These are phyloP conservation scores for Cyclophora punctaria DNA, from an alignment of 2,888 invertebrate genomes.

Conservation along the genomic window DNA sequence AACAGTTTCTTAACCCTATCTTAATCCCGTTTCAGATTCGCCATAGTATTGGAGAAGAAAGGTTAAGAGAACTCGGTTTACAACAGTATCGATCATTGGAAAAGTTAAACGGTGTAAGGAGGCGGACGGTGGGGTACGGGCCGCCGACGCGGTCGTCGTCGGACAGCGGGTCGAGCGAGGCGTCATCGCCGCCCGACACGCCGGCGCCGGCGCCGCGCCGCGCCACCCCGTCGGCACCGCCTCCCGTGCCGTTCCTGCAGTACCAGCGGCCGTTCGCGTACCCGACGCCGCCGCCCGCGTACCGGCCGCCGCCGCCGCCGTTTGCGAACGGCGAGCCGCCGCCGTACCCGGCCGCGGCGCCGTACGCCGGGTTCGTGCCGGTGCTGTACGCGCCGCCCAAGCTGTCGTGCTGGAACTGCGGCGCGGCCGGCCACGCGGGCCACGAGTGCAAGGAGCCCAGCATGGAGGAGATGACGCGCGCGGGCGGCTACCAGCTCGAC, in stretches of 20 bases:
- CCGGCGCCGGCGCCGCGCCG: conserved; percentile 45
- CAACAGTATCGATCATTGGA: conserved; percentile 75
- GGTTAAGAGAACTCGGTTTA: conserved; percentile 75
- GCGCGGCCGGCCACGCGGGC: conserved; percentile 87
- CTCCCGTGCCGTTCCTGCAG: conserved; percentile 46
- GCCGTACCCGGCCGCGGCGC: conserved; percentile 59
- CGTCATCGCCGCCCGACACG: conserved; percentile 59
- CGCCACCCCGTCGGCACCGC: conserved; percentile 39
- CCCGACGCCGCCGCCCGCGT: conserved; percentile 56
- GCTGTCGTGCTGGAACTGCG: conserved; percentile 94
- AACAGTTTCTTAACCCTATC: not conserved
- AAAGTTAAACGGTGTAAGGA: conserved; percentile 74
- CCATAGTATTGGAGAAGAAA: conserved; percentile 77
- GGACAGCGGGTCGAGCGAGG: conserved; percentile 61
- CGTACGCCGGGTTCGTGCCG: conserved; percentile 65
- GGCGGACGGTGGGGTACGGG: conserved; percentile 50
- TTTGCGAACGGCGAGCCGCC: conserved; percentile 67
- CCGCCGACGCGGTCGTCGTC: conserved; percentile 49
- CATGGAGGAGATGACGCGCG: conserved; percentile 92
- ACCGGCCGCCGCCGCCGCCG: conserved; percentile 59
- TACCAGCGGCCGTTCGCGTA: conserved; percentile 59
- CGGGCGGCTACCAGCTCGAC: conserved; percentile 80
- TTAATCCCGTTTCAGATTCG: conserved; percentile 61
- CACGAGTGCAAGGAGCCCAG: conserved; percentile 92
- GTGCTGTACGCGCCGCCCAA: conserved; percentile 76